phyloP scores from a whole-genome alignment of 2,113 vertebrate genomes.

The Numenius arquata region DNA sequence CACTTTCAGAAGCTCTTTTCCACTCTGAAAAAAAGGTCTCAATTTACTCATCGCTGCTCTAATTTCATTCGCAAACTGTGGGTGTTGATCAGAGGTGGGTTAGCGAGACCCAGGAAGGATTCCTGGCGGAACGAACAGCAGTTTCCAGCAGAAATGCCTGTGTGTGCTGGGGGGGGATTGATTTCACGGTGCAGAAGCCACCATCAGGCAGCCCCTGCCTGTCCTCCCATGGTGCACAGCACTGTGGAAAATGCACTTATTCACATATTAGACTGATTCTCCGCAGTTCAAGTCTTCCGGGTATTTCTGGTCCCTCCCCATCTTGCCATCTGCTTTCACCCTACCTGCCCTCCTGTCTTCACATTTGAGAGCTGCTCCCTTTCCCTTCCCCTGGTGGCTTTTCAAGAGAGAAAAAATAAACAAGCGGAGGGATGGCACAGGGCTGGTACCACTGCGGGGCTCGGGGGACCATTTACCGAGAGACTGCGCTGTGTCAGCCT shows the following conservation, averaged over 20 bases:
- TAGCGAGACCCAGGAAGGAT: background rate
- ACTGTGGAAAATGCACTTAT: background rate
- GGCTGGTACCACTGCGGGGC: background rate
- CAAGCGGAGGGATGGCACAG: background rate
- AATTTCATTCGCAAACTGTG: background rate
- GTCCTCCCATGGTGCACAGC: background rate
- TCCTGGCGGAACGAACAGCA: rapidly evolving
- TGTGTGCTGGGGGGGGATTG: background rate
- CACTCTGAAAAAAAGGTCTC: background rate
- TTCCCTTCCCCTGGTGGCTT: background rate
- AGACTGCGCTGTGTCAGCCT: background rate
- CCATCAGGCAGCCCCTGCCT: background rate
- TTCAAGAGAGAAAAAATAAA: background rate
- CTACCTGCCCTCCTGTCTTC: background rate
- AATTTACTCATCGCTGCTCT: background rate
- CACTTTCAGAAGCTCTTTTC: background rate
- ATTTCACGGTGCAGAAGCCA: background rate
- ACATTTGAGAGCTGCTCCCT: background rate
- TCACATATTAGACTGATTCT: rapidly evolving
- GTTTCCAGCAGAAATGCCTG: background rate
- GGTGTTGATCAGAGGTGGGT: background rate
- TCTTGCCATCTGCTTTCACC: background rate
- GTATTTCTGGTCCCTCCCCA: background rate
- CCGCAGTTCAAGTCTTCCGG: background rate
- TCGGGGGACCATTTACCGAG: background rate